Evolutionary conservation across 2,888 invertebrate genomes (phyloP), one percentile per base, ranked within the genome.

Genomic region (Myopa testacea): DNA sequence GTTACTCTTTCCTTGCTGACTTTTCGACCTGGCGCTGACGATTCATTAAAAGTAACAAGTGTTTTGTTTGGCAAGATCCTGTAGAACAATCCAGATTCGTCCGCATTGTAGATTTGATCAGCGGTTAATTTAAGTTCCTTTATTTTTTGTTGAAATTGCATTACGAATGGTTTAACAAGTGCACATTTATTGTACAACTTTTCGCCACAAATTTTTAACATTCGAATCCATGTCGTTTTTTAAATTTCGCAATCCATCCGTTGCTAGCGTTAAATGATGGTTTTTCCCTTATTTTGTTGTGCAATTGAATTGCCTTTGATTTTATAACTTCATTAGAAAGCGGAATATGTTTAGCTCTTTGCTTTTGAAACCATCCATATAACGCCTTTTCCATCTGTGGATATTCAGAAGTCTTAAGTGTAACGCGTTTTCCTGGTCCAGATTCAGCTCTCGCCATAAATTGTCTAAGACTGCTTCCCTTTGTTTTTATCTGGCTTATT

Each of bases 141-240:
- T 52, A 55, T 37, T 69, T 69, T 69, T 7, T 69, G 4, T 69
- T 50, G 5, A 50, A 69, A 69, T 14, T 50, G n/a, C n/a, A 3
- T 8, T 19, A 69, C 10, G 26, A 70, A 70, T 34, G 70, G 26
- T 10, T 52, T 52, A 4, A 70, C 69, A 34, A 50, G 50, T 69
- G 26, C 50, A 37, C 37, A 4, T 26, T 70, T 10, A 70, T 55
- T 70, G 5, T 19, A 70, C 8, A 70, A n/a, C 26, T 70, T 70
- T 34, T 70, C 69, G 2, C 52, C 62, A 70, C 52, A 26, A 52
- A 70, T 70, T 52, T 50, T 70, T 52, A 52, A 26, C 52, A 55
- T 14, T 19, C 70, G 67, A 38, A 67, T 67, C 40, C 55, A 55
- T 70, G 50, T 10, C 68, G 40, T 45, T n/a, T 7, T 19, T n/a